phyloP scores from a whole-genome alignment of 1,140 invertebrate species.

The Thalassaphorura encarpata region DNA sequence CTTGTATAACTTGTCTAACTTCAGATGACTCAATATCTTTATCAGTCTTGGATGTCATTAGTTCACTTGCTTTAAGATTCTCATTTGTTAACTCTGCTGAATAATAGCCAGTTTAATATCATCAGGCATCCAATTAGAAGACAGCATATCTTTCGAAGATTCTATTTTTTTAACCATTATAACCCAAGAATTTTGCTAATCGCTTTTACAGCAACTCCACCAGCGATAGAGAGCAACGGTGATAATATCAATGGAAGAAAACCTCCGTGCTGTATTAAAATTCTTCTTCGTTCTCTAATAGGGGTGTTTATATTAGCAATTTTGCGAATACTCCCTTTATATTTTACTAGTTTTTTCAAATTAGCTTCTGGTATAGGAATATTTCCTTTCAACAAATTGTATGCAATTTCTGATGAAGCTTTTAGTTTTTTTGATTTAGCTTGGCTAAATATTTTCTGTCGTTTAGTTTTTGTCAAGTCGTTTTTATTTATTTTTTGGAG shows the following conservation, averaged over 20 bases:
- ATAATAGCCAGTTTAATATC: no score
- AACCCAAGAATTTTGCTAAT: background rate
- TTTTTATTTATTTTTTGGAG: no score
- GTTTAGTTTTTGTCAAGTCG: no score
- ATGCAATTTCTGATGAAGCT: slow-evolving; percentile 7
- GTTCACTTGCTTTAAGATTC: no score
- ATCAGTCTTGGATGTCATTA: no score
- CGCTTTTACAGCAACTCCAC: background rate
- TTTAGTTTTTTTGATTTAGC: slow-evolving; percentile 2
- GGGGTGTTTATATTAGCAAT: slow-evolving; percentile 3
- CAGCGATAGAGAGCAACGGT: background rate
- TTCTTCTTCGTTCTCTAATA: background rate
- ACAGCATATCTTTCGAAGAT: no score
- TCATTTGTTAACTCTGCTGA: no score
- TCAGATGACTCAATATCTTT: no score
- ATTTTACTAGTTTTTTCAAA: background rate
- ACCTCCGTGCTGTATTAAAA: slow-evolving; percentile 1
- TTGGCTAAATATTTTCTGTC: no score
- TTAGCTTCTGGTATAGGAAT: background rate
- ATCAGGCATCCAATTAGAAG: no score
- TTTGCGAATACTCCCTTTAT: background rate
- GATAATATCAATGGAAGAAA: slow-evolving; percentile 8
- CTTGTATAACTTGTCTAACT: no score
- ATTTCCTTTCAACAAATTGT: slow-evolving; percentile 17
- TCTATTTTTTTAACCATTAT: no score